A percentile compares a stretch with the other conserved stretches of the same genome.
These are phyloP conservation scores for Episyrphus balteatus DNA, from an alignment of 1,140 invertebrate genomes.

Conservation along the genomic window DNA sequence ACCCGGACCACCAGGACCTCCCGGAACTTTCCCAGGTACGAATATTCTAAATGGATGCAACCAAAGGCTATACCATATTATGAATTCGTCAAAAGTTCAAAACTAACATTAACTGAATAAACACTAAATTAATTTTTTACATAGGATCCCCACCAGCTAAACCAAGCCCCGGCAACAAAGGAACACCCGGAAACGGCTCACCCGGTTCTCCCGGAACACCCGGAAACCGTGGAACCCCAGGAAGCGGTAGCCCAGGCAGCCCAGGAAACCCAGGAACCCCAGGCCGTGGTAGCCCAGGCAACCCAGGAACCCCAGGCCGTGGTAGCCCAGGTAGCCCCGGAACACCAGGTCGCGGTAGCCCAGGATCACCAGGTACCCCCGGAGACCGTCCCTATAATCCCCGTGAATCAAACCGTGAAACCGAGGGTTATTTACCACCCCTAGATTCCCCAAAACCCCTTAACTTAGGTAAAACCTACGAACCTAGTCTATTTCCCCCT, in stretches of 20 bases:
- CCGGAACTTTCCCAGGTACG: conserved; percentile 6
- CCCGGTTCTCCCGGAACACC: conserved; percentile 6
- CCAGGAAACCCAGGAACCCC: conserved; percentile 11
- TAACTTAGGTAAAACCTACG: neutral
- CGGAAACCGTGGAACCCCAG: conserved; percentile 6
- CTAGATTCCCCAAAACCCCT: neutral
- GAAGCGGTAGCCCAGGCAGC: conserved; percentile 7
- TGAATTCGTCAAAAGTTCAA: too few species aligned
- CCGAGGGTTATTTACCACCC: conserved; percentile 31
- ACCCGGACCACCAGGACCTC: conserved; percentile 16
- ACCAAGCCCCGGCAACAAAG: neutral
- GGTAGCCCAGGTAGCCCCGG: conserved; percentile 2
- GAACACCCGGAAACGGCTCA: conserved; percentile 9
- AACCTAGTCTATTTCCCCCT: neutral
- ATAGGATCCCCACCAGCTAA: neutral
- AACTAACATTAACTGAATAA: too few species aligned
- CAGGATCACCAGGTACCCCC: conserved; percentile 1
- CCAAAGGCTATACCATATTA: too few species aligned
- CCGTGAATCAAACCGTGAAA: conserved; percentile 25
- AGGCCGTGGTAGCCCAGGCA: conserved; percentile 8
- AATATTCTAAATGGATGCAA: neutral
- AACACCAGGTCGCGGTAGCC: conserved; percentile 1
- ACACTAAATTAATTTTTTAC: neutral
- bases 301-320: conserved; percentile 2
- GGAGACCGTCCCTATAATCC: conserved; percentile 15